Base-by-base conservation (phyloP, 2,888 invertebrate species). In the Polydrusus tereticollis region DNA sequence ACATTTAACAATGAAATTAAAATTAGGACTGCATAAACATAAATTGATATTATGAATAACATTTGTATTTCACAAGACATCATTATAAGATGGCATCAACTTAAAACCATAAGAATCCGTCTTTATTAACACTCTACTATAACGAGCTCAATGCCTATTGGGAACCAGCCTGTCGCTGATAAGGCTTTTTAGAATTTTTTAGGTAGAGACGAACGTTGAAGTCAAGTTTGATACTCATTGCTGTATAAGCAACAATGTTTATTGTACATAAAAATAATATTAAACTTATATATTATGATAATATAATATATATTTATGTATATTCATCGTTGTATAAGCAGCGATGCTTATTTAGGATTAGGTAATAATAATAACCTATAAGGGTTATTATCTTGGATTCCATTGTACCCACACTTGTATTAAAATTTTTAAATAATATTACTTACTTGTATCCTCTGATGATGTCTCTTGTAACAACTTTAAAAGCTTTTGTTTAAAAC, bases 41-140 rank as follows among this genome's bases (percentile, higher is more conserved):
- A 43, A 43, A 6, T 43, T 43, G 43, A 43, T 43, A 2, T 1
- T 43, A 43, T 43, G 43, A 14, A 43, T 43, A 43, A 10, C 43
- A 41, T 43, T 18, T 43, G 43, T 43, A 43, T 43, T 43, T 43
- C 1, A 43, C 43, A 43, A 43, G 43, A 43, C 43, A 43, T 14
- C 43, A 43, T 43, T 43, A 43, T 43, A 43, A 43, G 43, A 43
- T 43, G 43, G 43, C 43, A 43, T 43, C 43, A 43, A 41, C 3
- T 41, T 41, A 43, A 43, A 43, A 43, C n/a, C 14, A 43, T 43
- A 43, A 43, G n/a, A 1, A 43, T 6, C 43, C 43, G n/a, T 43
- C n/a, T 43, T 43, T 33, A 33, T 43, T 43, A 43, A 43, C 43
- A 43, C 43, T 43, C 14, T 43, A 43, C 5, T 43, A 43, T 10